Conservation (phyloP, 2,113 vertebrate genomes). For the Ceratotherium simum region DNA sequence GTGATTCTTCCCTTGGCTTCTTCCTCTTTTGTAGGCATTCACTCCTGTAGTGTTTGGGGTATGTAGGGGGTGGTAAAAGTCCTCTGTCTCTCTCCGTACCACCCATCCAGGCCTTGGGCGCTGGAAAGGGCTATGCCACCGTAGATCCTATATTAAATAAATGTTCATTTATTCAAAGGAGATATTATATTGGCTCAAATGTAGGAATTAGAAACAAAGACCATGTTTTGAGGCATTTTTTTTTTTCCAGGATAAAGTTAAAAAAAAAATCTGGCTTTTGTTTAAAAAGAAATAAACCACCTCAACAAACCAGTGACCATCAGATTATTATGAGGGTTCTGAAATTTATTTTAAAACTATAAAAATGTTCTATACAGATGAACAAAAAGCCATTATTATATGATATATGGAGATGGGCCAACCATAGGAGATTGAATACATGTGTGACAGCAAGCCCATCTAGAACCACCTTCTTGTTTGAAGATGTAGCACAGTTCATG, state of each 20-base stretch:
- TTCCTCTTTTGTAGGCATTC: background rate
- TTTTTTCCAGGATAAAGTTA: background rate
- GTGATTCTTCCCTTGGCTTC: background rate
- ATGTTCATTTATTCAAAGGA: slow-evolving; percentile 5
- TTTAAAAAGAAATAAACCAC: background rate
- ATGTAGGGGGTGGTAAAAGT: background rate
- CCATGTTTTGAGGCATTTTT: background rate
- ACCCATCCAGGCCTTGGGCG: too few relatives aligned
- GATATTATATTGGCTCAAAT: background rate
- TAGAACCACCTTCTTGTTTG: background rate
- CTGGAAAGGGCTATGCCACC: background rate
- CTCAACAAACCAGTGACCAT: background rate
- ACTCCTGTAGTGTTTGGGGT: background rate
- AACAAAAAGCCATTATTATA: background rate
- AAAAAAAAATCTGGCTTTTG: background rate
- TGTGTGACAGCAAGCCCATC: background rate
- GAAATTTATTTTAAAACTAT: background rate
- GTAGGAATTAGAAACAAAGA: background rate
- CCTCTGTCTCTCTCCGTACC: background rate
- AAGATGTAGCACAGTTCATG: background rate
- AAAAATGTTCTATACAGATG: background rate
- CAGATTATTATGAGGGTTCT: background rate
- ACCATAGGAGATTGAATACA: background rate
- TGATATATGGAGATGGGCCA: background rate
- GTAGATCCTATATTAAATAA: background rate